phyloP scores from a whole-genome alignment of 1,140 invertebrate genomes.

The Aphelenchoides besseyi region DNA sequence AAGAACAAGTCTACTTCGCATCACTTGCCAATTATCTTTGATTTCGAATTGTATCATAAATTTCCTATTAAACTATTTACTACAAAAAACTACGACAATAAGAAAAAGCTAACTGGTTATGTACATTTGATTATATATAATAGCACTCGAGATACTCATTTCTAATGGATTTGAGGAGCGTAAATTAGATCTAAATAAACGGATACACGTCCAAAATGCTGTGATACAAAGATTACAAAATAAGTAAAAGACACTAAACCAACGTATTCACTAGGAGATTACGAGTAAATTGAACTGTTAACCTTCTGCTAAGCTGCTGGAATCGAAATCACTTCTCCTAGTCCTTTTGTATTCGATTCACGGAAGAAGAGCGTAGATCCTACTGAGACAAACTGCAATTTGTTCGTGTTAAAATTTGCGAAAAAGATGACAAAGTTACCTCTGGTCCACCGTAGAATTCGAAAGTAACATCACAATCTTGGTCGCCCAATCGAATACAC shows the following conservation, averaged over 20 bases:
- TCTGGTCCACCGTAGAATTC: conserved; percentile 84
- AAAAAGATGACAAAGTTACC: too few relatives aligned
- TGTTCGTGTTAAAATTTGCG: too few relatives aligned
- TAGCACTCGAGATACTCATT: neutral
- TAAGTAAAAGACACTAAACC: neutral
- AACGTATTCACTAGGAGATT: neutral
- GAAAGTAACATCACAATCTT: conserved; percentile 79
- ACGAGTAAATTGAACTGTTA: neutral
- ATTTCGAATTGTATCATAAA: too few relatives aligned
- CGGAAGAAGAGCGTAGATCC: conserved; percentile 81
- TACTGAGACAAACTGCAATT: conserved; percentile 80
- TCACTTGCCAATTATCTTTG: too few relatives aligned
- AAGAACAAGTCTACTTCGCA: too few relatives aligned
- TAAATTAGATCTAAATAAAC: too few relatives aligned
- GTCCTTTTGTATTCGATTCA: conserved; percentile 78
- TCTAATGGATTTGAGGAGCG: neutral
- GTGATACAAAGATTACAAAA: neutral
- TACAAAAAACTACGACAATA: neutral
- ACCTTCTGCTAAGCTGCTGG: neutral
- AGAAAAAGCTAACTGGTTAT: neutral
- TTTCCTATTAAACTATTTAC: conserved; percentile 17
- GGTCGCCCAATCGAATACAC: conserved; percentile 68
- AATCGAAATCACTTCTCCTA: conserved; percentile 75
- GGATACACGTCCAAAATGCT: too few relatives aligned
- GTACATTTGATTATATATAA: neutral